Evolutionary conservation across 2,888 invertebrate genomes (phyloP).

Genomic region (Ariolimax columbianus): DNA sequence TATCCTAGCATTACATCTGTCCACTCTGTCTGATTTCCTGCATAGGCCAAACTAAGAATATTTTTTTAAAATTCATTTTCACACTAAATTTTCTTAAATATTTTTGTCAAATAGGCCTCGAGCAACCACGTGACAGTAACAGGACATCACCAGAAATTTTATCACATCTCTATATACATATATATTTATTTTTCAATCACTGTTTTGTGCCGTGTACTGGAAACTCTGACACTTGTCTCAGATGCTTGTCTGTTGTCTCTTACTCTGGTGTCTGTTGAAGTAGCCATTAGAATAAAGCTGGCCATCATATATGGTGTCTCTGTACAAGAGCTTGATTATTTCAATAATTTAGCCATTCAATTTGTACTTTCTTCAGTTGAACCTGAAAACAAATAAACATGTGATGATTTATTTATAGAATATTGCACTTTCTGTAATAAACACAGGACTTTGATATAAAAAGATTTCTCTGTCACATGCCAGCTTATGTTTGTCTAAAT

Average conservation of each 20-base stretch:
- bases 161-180: constrained; percentile 25
- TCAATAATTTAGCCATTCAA: not conserved
- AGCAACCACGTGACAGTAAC: too few species aligned
- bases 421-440: constrained; percentile 17
- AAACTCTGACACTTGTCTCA: not conserved
- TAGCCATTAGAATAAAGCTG: constrained; percentile 32
- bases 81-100: too few species aligned
- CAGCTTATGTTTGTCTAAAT: not conserved
- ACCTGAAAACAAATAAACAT: constrained; percentile 3
- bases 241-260: not conserved
- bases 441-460: constrained; percentile 12
- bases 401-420: not conserved
- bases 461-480: not conserved
- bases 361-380: not conserved
- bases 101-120: too few species aligned
- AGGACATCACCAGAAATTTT: too few species aligned
- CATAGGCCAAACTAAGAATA: constrained; percentile 25
- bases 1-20: not conserved
- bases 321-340: constrained; percentile 33
- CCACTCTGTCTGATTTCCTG: not conserved
- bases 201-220: constrained; percentile 16
- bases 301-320: not conserved
- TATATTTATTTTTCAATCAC: constrained; percentile 31
- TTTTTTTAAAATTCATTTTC: too few species aligned
- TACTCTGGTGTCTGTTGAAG: constrained; percentile 12